A percentile compares a stretch with the other conserved stretches of the same genome.
Evolutionary conservation across 2,888 invertebrate genomes (phyloP).

Genomic region (Panorpa germanica): DNA sequence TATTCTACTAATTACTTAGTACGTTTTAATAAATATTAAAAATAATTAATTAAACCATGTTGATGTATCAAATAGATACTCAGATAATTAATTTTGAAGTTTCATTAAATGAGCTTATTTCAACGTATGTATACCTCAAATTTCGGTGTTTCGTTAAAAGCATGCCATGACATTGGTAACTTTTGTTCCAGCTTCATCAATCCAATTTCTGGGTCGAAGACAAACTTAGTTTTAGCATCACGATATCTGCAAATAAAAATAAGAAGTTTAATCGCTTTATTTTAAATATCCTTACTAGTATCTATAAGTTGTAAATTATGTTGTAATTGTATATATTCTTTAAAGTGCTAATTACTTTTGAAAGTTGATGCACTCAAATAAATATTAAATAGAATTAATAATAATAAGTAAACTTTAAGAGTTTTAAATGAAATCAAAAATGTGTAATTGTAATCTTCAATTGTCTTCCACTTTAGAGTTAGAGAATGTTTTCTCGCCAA

Average conservation of each 20-base stretch:
- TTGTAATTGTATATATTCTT: too few relatives aligned
- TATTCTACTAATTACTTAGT: too few relatives aligned
- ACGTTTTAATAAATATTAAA: too few relatives aligned
- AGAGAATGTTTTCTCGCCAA: too few relatives aligned
- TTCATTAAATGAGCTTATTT: conserved; percentile 8
- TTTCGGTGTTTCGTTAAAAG: conserved; percentile 71
- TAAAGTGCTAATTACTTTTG: too few relatives aligned
- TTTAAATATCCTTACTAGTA: too few relatives aligned
- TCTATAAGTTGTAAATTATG: too few relatives aligned
- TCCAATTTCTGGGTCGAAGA: conserved; percentile 64
- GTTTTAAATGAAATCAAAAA: conserved; percentile 10
- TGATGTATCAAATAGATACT: conserved; percentile 9
- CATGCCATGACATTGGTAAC: conserved; percentile 80
- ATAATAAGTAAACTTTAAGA: neutral
- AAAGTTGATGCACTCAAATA: too few relatives aligned
- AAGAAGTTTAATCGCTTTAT: too few relatives aligned
- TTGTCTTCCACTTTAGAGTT: too few relatives aligned
- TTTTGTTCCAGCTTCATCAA: conserved; percentile 67
- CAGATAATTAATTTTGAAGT: conserved; percentile 2
- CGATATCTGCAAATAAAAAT: conserved; percentile 36
- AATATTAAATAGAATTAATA: conserved; percentile 6
- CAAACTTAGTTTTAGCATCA: conserved; percentile 69
- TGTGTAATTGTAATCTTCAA: conserved; percentile 10
- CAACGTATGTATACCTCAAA: conserved; percentile 33
- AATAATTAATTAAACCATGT: too few relatives aligned